Evolutionary conservation across 2,113 vertebrate genomes (phyloP), one percentile per base, ranked within the genome.

Genomic region (Chauna torquata): DNA sequence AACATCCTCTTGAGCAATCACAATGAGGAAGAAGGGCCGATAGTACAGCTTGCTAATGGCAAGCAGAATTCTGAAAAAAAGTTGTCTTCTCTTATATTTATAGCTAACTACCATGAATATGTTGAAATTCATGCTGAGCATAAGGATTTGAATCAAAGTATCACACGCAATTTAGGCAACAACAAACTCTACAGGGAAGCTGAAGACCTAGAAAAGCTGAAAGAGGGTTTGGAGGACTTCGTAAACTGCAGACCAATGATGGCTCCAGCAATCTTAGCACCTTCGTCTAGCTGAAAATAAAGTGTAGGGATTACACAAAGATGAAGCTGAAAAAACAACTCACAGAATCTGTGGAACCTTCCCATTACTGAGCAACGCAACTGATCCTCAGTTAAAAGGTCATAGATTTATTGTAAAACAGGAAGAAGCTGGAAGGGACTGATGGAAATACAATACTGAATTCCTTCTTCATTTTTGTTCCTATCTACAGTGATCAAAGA

Each of bases 281-380:
- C 28, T 84, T 17, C 58, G 47, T 61, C 64, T 70, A 54, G 22
- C 0, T 87, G 64, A 86, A 80, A 94, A 83, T 13, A 74, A 90
- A 92, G 40, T 5, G 36, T 6, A 88, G 44, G 9, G 66, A 91
- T 82, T 75, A 86, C 18, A 88, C 14, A 75, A 68, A 76, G 57
- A 85, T 12, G 20, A 94, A 84, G 45, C 47, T 69, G 57, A 89
- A 94, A 94, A 92, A 94, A 65, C 58, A 89, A 79, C 50, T 65
- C 22, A 70, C 69, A 91, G 88, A 76, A 86, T 66, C 40, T 77
- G 54, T 65, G 59, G 81, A 87, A 88, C 34, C 12, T 84, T 91
- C 65, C 69, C 80, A 81, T 61, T 92, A 95, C 20, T 85, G 62
- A 95, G 66, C 74, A 94, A 79, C 19, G 65, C 0, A 0, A 76